These are phyloP conservation scores for Montifringilla adamsi DNA, from an alignment of 2,113 vertebrate species.

Conservation along the genomic window DNA sequence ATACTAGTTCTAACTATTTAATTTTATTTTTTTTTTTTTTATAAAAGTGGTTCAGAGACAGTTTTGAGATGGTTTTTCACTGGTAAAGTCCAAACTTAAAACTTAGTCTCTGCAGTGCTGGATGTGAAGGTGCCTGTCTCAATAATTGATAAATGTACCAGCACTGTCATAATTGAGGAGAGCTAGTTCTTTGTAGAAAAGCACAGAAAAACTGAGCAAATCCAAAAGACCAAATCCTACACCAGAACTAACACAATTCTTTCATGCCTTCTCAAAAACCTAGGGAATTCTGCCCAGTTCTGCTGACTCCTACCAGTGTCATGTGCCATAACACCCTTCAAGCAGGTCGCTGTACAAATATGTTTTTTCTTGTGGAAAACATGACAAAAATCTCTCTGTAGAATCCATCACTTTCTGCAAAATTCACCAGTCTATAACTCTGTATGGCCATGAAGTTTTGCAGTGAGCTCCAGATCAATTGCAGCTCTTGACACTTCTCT, in stretches of 20 bases:
- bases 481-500: slow-evolving; percentile 36
- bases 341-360: neutral
- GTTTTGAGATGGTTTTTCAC: neutral
- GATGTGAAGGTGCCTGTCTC: neutral
- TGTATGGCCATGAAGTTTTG: neutral
- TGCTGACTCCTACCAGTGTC: neutral
- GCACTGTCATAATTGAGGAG: neutral
- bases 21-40: neutral
- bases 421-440: neutral
- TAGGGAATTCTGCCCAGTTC: neutral
- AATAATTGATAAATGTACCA: neutral
- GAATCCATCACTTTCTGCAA: neutral
- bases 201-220: neutral
- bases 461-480: slow-evolving; percentile 21
- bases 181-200: neutral
- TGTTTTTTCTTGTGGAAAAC: neutral
- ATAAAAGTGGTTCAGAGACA: neutral
- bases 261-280: neutral
- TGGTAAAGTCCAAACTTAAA: neutral
- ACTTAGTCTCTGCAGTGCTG: neutral
- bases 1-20: neutral
- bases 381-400: neutral
- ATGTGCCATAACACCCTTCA: neutral
- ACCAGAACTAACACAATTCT: neutral
- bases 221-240: neutral